Evolutionary conservation across 2,888 invertebrate genomes (phyloP), one percentile per base, ranked within the genome.

Genomic region (Heliconius ismenius): DNA sequence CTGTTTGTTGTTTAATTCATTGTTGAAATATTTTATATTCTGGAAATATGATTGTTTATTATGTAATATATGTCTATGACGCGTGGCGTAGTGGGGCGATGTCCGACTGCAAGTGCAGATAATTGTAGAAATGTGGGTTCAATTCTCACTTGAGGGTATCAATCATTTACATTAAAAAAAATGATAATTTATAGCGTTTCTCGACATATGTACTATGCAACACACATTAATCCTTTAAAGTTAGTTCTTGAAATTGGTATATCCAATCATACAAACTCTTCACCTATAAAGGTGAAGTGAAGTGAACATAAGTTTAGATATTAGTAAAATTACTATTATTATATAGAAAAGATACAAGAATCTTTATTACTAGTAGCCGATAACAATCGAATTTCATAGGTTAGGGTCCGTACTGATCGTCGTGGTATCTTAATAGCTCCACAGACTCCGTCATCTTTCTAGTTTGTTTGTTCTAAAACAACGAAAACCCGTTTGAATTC

Each of bases 361-460:
- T 58, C 32, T 21, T 21, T 65, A 65, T n/a, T 65, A 36, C 28
- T 65, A 65, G 64, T n/a, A n/a, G 28, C 32, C n/a, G 64, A 65
- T 65, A 36, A 65, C 64, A 65, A 65, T 65, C 64, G 64, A 21
- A 36, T 36, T 65, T 65, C 64, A 32, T 36, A 65, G n/a, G 7
- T 7, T 15, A 63, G 63, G 39, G 32, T 36, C 32, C 64, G 21
- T 65, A 65, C 32, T 65, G 64, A 65, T 36, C n/a, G 64, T n/a
- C n/a, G 64, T 28, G n/a, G 36, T 65, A 65, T 65, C 36, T 65
- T n/a, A 65, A 65, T 36, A 28, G 28, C 32, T 28, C 64, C 24
- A 21, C 32, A 21, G 32, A 64, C 64, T 32, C 26, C 21, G 28
- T 64, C 64, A 21, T 21, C 26, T 7, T 64, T 63, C 7, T 15